phyloP scores from a whole-genome alignment of 2,888 invertebrate species.

The Ichneumoninae sp. region DNA sequence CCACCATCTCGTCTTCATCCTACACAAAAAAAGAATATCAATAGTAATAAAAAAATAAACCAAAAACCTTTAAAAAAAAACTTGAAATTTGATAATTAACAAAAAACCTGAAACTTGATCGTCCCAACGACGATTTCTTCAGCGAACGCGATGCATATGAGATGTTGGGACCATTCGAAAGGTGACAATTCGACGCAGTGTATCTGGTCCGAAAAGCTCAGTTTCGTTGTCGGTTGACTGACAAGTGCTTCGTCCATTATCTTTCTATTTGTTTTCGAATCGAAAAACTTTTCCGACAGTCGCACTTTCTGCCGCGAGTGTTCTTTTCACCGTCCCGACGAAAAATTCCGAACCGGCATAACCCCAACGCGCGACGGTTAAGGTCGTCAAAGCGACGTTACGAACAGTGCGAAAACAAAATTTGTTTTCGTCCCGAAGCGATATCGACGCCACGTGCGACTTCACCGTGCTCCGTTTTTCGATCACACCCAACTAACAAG shows the following conservation, averaged over 20 bases:
- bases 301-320: neutral
- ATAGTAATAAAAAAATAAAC: slow-evolving; percentile 71
- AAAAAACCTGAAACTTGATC: slow-evolving; percentile 86
- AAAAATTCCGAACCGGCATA: slow-evolving; percentile 72
- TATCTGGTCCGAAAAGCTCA: slow-evolving; percentile 86
- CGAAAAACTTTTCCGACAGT: slow-evolving; percentile 1
- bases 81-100: slow-evolving; percentile 34
- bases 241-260: slow-evolving; percentile 80
- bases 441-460: neutral
- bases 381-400: slow-evolving; percentile 37
- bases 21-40: slow-evolving; percentile 77
- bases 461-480: neutral
- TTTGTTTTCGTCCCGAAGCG: slow-evolving; percentile 63
- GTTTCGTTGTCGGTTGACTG: slow-evolving; percentile 83
- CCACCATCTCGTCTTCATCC: slow-evolving; percentile 85
- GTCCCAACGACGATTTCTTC: slow-evolving; percentile 86
- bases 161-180: slow-evolving; percentile 88
- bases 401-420: neutral
- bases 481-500: neutral
- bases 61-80: neutral
- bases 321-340: neutral
- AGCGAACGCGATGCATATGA: slow-evolving; percentile 87
- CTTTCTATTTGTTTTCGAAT: slow-evolving; percentile 30
- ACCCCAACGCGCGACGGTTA: slow-evolving; percentile 66
- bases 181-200: slow-evolving; percentile 87